phyloP scores from a whole-genome alignment of 1,140 invertebrate species.

The Scylla paramamosain region DNA sequence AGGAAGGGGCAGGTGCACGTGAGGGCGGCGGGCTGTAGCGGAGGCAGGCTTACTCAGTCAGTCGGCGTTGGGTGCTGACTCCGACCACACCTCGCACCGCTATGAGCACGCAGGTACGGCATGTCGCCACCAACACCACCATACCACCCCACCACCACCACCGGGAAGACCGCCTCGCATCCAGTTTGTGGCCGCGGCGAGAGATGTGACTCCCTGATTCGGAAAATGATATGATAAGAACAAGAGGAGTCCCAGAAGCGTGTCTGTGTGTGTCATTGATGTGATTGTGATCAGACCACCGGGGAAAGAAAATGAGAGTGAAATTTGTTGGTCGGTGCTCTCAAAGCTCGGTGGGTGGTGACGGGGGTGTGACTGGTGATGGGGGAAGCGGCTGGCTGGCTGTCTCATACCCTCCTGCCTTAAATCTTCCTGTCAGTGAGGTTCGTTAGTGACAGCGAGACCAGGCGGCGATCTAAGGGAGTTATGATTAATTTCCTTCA shows the following conservation, averaged over 20 bases:
- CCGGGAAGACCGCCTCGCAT: background rate
- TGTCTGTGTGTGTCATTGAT: background rate
- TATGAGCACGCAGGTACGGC: background rate
- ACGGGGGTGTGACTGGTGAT: no score
- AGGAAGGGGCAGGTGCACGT: background rate
- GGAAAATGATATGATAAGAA: background rate
- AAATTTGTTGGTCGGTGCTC: no score
- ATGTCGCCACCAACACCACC: no score
- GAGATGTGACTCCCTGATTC: background rate
- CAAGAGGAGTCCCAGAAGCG: background rate
- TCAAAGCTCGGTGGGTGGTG: no score
- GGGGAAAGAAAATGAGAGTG: background rate
- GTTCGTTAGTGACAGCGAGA: no score
- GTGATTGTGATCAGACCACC: background rate
- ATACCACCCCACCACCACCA: background rate
- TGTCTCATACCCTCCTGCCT: no score
- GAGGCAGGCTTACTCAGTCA: background rate
- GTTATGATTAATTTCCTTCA: no score
- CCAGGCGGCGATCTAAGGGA: no score
- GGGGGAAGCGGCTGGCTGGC: no score
- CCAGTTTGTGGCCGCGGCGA: background rate
- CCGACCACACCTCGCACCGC: slow-evolving; percentile 24
- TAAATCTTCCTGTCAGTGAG: no score
- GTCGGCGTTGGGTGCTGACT: background rate
- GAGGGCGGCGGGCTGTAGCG: background rate